Evolutionary conservation across 2,113 vertebrate species (phyloP), one percentile per base, ranked within the genome.

Genomic region (Spheniscus mendiculus): DNA sequence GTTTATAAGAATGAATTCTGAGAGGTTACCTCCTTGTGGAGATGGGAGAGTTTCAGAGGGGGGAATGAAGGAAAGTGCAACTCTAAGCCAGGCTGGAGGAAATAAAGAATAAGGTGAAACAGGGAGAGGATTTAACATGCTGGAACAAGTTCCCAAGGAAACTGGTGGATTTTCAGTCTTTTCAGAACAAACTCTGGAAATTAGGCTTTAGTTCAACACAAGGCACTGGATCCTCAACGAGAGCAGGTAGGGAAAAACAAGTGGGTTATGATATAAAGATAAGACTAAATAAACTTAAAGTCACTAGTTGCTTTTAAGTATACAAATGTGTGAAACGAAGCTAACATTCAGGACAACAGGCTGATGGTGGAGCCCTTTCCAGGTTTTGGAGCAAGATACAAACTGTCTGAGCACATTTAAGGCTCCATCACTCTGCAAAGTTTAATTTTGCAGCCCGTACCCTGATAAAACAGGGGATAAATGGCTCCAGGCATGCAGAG

Each of bases 151-250:
- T 78, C 34, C 32, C 6, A 20, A 59, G 72, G 32, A 70, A 63
- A 47, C 6, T 32, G 42, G 17, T 42, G 56, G 29, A 20, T 72
- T 76, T 93, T 78, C 29, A 66, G 30, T 47, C 14, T 55, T 12
- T 44, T 83, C 42, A 29, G 45, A 71, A 30, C 9, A n/a, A 58
- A 23, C 4, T 59, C 55, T 49, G 36, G 42, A 76, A 90, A 45
- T 59, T 6, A 63, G 32, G 12, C 6, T 61, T 32, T 32, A 55
- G 8, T 44, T 89, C 36, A 59, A 44, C n/a, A 59, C 26, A 61
- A 61, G 34, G 12, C 7, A 13, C 18, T n/a, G 26, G 27, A 59
- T 3, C 5, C 26, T 30, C 0, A 2, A 21, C 0, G 1, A 89
- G 17, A 83, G 10, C 26, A 83, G 6, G 10, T 70, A 15, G 25